These are phyloP conservation scores for Orussus abietinus DNA, from an alignment of 1,140 invertebrate genomes.

Conservation along the genomic window DNA sequence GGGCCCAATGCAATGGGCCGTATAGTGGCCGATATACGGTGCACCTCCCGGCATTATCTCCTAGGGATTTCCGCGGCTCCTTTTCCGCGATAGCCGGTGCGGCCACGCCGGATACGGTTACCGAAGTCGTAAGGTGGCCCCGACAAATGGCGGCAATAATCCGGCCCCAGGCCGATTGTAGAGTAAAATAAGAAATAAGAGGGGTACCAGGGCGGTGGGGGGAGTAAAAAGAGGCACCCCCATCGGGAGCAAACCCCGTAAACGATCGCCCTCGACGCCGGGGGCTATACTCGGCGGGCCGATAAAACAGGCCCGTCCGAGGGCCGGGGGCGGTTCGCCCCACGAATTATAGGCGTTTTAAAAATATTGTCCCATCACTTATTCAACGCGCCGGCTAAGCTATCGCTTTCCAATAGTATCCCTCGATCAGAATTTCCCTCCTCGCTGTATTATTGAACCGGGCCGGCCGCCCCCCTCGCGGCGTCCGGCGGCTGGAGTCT, in stretches of 20 bases:
- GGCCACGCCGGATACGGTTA: constrained; percentile 34
- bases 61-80: too few relatives aligned
- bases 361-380: constrained; percentile 55
- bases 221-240: constrained; percentile 3
- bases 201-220: too few relatives aligned
- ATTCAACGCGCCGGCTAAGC: constrained; percentile 46
- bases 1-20: too few relatives aligned
- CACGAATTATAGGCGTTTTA: constrained; percentile 55
- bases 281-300: constrained; percentile 51
- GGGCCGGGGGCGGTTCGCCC: constrained; percentile 28
- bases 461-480: constrained; percentile 15
- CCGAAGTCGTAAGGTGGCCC: constrained; percentile 33
- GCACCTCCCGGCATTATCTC: too few relatives aligned
- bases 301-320: constrained; percentile 49
- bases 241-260: constrained; percentile 19
- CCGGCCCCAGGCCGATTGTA: constrained; percentile 31
- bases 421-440: constrained; percentile 48
- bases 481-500: too few relatives aligned
- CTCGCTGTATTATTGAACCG: constrained; percentile 50
- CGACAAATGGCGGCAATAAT: constrained; percentile 43
- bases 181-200: constrained; percentile 29
- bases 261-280: constrained; percentile 41
- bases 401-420: constrained; percentile 52
- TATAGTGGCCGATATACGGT: too few relatives aligned
- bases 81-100: too few relatives aligned